Conservation (phyloP, 2,113 vertebrate genomes). For the Megaceryle torquata region DNA sequence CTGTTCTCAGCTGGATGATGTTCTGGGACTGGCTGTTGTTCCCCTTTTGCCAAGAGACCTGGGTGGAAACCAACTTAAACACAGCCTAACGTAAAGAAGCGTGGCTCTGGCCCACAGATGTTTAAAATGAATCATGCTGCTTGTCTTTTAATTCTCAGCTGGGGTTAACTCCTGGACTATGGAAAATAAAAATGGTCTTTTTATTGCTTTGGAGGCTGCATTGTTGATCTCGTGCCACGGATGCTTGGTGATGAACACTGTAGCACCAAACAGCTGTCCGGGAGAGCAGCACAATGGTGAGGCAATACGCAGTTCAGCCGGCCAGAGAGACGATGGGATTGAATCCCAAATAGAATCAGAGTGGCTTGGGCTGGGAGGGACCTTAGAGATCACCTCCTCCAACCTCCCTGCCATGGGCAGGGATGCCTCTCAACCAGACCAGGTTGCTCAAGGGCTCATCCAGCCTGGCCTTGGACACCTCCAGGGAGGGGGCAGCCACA, state of each 20-base stretch:
- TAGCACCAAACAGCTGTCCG: slow-evolving; percentile 12
- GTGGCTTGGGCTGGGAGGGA: too few species aligned
- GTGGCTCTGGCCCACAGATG: slow-evolving; percentile 28
- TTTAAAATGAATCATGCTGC: neutral
- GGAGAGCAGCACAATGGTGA: neutral
- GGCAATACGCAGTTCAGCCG: neutral
- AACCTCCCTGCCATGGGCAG: too few species aligned
- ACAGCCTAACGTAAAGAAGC: neutral
- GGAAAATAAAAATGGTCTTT: slow-evolving; percentile 3
- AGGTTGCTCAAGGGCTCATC: too few species aligned
- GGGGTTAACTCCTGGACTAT: neutral
- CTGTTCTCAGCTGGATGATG: neutral
- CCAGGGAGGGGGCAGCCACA: too few species aligned
- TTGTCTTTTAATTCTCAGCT: slow-evolving; percentile 35
- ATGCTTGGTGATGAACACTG: neutral
- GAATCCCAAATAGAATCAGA: neutral
- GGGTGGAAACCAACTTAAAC: neutral
- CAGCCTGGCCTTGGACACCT: too few species aligned
- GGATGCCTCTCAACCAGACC: too few species aligned
- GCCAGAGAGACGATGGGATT: neutral
- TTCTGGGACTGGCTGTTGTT: neutral
- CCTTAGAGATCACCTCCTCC: too few species aligned
- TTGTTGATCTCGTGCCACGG: neutral
- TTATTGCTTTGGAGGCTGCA: neutral
- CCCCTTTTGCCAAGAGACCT: neutral